Evolutionary conservation across 2,113 vertebrate species (phyloP), one percentile per base, ranked within the genome.

Genomic region (Daphoenositta chrysoptera): DNA sequence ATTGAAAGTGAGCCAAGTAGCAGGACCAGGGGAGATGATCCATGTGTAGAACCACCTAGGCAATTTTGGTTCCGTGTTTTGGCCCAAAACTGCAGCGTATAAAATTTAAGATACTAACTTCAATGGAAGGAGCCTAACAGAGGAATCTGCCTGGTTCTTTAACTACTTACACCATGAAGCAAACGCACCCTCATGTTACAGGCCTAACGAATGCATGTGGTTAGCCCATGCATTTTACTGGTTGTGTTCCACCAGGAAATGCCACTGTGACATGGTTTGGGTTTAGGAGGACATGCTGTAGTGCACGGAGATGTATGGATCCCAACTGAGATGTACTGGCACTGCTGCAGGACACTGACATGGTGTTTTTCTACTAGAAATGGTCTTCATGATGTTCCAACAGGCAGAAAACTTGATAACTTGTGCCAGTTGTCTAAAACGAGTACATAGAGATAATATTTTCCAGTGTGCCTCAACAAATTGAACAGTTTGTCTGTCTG

Each of bases 261-360:
- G 72, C 0, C 6, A 6, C 30, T 16, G 19, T 11, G 37, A 33
- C 50, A 39, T 0, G 0, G 9, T 50, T 73, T 78, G 60, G 35
- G 9, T 19, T 58, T 51, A 40, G 45, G 47, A 65, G 54, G 48
- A 58, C 8, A 2, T 37, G 31, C 63, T 77, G 15, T 35, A 15
- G 53, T 15, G 31, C 20, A 12, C 1, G 2, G 63, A 47, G 31
- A 16, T 27, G 26, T 31, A 6, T 12, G 18, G 53, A n/a, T 79
- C 51, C 13, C 10, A 56, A 73, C 31, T n/a, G 61, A 75, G 66
- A 19, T 53, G 42, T 63, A n/a, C 42, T 44, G 16, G n/a, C 3
- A 7, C 20, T 40, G 42, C 61, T 89, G 26, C 48, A 83, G 50
- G 33, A 15, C 39, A 63, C 19, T 40, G 48, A 12, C 33, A 18